phyloP scores from a whole-genome alignment of 2,797 vertebrate genomes.

The Micromesistius poutassou region DNA sequence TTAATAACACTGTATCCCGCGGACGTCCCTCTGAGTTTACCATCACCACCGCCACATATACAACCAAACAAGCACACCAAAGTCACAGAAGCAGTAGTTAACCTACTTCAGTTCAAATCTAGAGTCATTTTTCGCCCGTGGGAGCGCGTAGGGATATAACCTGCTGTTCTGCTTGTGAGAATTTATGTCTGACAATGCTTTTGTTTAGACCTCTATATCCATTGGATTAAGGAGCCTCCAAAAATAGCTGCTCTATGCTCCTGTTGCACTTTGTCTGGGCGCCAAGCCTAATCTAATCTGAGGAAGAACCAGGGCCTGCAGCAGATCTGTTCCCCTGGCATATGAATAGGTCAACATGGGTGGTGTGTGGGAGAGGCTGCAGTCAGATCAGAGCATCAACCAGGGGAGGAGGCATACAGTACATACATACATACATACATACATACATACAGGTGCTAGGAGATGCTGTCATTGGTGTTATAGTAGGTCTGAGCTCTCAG shows the following conservation, averaged over 20 bases:
- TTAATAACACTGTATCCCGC: background rate
- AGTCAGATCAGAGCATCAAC: background rate
- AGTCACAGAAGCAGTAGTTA: background rate
- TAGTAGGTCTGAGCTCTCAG: too few species aligned
- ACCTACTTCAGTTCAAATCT: background rate
- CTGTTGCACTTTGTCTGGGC: conserved; percentile 19
- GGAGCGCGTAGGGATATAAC: background rate
- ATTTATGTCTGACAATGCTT: conserved; percentile 21
- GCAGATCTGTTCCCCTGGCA: conserved; percentile 9
- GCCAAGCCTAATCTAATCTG: conserved; percentile 4
- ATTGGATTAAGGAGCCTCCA: conserved; percentile 25
- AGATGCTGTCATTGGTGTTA: too few species aligned
- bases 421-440: conserved; percentile 6
- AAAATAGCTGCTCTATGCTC: conserved; percentile 26
- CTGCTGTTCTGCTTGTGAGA: conserved; percentile 21
- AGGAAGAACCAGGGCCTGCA: conserved; percentile 22
- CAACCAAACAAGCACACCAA: too few species aligned
- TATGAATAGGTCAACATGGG: conserved; percentile 13
- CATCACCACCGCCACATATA: background rate
- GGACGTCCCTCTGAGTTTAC: background rate
- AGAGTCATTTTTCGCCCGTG: background rate
- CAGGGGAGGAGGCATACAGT: background rate
- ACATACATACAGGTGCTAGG: background rate
- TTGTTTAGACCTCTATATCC: conserved; percentile 9
- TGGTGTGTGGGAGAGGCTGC: background rate